A percentile compares a stretch with the other conserved stretches of the same genome.
These are phyloP conservation scores for Mus caroli DNA, from an alignment of 2,797 vertebrate species.

Conservation along the genomic window DNA sequence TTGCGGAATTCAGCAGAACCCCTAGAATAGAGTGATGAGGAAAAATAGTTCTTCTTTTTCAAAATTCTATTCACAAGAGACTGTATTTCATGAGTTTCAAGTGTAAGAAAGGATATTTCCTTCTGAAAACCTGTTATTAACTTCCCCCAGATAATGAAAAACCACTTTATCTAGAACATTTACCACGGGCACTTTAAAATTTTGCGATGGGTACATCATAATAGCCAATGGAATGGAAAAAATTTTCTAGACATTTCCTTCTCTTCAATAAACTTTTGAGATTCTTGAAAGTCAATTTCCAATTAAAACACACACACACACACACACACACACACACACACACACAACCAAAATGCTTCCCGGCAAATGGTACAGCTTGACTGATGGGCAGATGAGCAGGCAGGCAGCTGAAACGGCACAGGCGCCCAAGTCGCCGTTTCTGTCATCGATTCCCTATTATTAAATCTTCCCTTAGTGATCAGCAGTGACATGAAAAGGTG, in stretches of 20 bases:
- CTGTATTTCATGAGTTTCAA: constrained; percentile 63
- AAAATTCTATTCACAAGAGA: constrained; percentile 38
- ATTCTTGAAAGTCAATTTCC: constrained; percentile 1
- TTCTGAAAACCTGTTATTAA: constrained; percentile 53
- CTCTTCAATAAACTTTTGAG: constrained; percentile 30
- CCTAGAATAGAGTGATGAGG: constrained; percentile 40
- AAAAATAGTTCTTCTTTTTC: constrained; percentile 49
- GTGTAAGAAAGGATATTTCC: constrained; percentile 57
- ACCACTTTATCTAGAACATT: constrained; percentile 31
- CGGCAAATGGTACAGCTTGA: neutral
- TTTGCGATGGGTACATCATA: constrained; percentile 19
- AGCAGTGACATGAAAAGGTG: constrained; percentile 34
- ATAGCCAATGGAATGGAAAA: constrained; percentile 1
- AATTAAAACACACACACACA: neutral
- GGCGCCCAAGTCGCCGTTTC: neutral
- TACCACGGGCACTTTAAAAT: constrained; percentile 40
- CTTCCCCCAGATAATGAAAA: constrained; percentile 61
- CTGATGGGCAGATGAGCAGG: neutral
- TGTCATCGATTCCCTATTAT: neutral
- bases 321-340: no score
- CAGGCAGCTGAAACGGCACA: neutral
- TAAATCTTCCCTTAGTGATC: constrained; percentile 1
- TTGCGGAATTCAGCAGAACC: constrained; percentile 11
- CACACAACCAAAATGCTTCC: neutral
- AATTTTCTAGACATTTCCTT: constrained; percentile 1